phyloP scores from a whole-genome alignment of 2,113 vertebrate species.

The Amphiprion percula region DNA sequence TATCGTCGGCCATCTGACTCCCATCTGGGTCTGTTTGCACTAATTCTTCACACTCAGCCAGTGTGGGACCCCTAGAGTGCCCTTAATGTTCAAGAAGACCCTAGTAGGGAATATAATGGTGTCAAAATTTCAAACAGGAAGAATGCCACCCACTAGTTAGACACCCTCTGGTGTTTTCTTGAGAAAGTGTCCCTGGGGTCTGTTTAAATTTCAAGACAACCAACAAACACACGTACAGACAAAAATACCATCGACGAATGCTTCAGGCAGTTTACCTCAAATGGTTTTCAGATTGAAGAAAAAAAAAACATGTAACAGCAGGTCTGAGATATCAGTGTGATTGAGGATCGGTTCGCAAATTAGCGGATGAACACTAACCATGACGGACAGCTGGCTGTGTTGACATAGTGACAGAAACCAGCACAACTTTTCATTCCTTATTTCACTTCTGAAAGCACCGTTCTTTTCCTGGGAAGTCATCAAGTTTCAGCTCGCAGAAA shows the following conservation, averaged over 20 bases:
- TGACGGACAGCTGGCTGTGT: background rate
- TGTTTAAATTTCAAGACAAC: slow-evolving; percentile 48
- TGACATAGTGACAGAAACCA: background rate
- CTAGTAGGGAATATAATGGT: slow-evolving; percentile 30
- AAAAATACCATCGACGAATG: slow-evolving; percentile 8
- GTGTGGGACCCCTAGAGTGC: slow-evolving; percentile 35
- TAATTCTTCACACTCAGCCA: slow-evolving; percentile 40
- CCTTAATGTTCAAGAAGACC: slow-evolving; percentile 36
- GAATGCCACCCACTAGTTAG: slow-evolving; percentile 32
- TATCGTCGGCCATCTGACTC: slow-evolving; percentile 61
- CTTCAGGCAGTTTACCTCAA: slow-evolving; percentile 25
- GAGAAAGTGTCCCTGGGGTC: slow-evolving; percentile 43
- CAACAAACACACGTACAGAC: slow-evolving; percentile 5
- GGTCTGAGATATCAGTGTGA: background rate
- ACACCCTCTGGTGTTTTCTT: slow-evolving; percentile 34
- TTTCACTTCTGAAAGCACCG: slow-evolving; percentile 33
- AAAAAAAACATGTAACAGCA: background rate
- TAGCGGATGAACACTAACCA: background rate
- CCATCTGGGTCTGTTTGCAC: slow-evolving; percentile 58
- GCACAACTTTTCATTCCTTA: slow-evolving; percentile 17
- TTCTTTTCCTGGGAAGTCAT: background rate
- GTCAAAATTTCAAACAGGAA: slow-evolving; percentile 31
- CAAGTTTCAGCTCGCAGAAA: slow-evolving; percentile 19
- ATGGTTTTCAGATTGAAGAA: slow-evolving; percentile 4
- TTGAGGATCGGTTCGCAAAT: background rate